Evolutionary conservation across 1,140 invertebrate genomes (phyloP).

Genomic region (Lepidostoma basale): DNA sequence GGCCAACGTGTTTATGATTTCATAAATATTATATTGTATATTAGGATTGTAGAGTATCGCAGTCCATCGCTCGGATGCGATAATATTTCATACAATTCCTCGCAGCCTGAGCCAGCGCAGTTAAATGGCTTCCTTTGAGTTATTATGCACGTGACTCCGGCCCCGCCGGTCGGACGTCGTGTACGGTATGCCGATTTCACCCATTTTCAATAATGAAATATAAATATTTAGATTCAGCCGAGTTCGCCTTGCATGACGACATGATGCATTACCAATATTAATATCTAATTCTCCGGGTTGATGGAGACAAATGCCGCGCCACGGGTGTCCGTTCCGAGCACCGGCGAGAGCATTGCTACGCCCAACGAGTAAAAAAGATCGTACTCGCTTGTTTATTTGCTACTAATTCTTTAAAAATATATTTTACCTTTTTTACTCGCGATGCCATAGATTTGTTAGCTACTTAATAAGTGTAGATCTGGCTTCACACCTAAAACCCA

Average conservation of each 20-base stretch:
- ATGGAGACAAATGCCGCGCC: slow-evolving; percentile 21
- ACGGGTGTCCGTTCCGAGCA: slow-evolving; percentile 3
- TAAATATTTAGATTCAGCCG: slow-evolving; percentile 25
- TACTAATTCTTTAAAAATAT: background rate
- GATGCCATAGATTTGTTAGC: background rate
- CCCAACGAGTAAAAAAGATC: too few relatives aligned
- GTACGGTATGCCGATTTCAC: too few relatives aligned
- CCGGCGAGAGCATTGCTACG: background rate
- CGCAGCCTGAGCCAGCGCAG: too few relatives aligned
- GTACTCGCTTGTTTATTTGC: too few relatives aligned
- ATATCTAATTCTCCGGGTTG: slow-evolving; percentile 18
- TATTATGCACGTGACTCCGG: too few relatives aligned
- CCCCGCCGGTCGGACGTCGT: too few relatives aligned
- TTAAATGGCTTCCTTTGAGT: too few relatives aligned
- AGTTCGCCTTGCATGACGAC: slow-evolving; percentile 18
- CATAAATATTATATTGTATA: too few relatives aligned
- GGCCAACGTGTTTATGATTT: too few relatives aligned
- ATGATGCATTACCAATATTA: slow-evolving; percentile 20
- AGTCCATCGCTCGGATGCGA: too few relatives aligned
- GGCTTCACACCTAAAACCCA: slow-evolving; percentile 17
- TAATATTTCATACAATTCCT: too few relatives aligned
- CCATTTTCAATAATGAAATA: slow-evolving; percentile 22
- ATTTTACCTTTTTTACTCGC: background rate
- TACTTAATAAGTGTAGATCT: background rate
- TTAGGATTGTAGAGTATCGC: too few relatives aligned